Conservation (phyloP, 2,888 invertebrate species). For the Aleiodes testaceus region DNA sequence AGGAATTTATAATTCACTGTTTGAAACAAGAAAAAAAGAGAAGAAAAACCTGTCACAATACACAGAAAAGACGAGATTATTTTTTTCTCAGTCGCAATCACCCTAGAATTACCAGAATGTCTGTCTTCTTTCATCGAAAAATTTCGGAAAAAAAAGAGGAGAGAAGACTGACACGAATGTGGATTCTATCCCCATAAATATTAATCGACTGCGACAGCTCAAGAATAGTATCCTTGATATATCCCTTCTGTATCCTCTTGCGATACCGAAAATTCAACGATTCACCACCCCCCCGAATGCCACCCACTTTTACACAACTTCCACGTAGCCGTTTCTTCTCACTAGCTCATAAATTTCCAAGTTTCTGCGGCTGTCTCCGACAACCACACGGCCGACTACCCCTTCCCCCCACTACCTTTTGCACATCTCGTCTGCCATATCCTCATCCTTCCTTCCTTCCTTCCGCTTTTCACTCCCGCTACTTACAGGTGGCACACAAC, state of each 20-base stretch:
- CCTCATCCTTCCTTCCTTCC: constrained; percentile 55
- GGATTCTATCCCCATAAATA: constrained; percentile 1
- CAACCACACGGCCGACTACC: constrained; percentile 50
- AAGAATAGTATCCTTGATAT: constrained; percentile 6
- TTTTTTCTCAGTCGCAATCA: background rate
- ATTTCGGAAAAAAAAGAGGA: background rate
- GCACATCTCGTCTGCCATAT: constrained; percentile 34
- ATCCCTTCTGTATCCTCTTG: background rate
- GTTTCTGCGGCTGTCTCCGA: constrained; percentile 65
- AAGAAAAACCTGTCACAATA: background rate
- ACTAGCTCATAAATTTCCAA: constrained; percentile 63
- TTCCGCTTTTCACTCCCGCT: constrained; percentile 58
- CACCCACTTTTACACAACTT: constrained; percentile 14
- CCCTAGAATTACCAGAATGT: background rate
- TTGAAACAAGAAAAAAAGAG: constrained; percentile 12
- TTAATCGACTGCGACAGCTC: constrained; percentile 17
- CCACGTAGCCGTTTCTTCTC: constrained; percentile 32
- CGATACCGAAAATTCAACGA: constrained; percentile 1
- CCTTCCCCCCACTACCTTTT: constrained; percentile 21
- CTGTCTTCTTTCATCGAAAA: background rate
- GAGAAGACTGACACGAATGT: background rate
- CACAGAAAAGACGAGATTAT: background rate
- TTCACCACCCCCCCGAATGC: background rate
- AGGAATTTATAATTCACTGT: constrained; percentile 31
- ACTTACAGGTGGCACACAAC: constrained; percentile 53